Evolutionary conservation across 1,140 invertebrate species (phyloP).

Genomic region (Hyposmocoma kahamanoa): DNA sequence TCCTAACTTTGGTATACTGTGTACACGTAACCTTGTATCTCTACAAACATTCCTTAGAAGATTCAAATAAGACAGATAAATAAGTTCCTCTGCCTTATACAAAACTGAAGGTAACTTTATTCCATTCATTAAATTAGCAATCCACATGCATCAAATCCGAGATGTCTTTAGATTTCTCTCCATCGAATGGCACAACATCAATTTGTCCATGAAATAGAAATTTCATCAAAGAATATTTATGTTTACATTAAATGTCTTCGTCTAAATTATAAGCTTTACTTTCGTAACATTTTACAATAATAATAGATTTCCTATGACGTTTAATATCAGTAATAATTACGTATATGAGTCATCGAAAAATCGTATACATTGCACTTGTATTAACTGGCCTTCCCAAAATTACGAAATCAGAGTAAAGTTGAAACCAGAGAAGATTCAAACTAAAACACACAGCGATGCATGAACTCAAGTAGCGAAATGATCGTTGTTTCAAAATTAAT

Average conservation of each 20-base stretch:
- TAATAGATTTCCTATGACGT: conserved; percentile 59
- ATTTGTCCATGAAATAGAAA: conserved; percentile 21
- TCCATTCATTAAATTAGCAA: conserved; percentile 36
- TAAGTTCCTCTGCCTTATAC: conserved; percentile 42
- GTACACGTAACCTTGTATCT: conserved; percentile 43
- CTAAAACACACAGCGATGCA: conserved; percentile 20
- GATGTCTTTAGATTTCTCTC: conserved; percentile 29
- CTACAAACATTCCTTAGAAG: conserved; percentile 39
- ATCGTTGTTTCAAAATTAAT: conserved; percentile 55
- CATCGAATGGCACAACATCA: conserved; percentile 35
- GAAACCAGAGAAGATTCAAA: background rate
- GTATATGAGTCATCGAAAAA: conserved; percentile 71
- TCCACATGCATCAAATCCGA: conserved; percentile 13
- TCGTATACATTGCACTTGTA: conserved; percentile 73
- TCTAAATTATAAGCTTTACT: conserved; percentile 46
- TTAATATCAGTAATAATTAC: conserved; percentile 69
- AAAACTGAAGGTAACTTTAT: conserved; percentile 62
- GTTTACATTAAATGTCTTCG: conserved; percentile 13
- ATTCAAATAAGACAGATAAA: conserved; percentile 42
- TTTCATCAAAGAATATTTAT: conserved; percentile 23
- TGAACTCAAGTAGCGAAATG: conserved; percentile 40
- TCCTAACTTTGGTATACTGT: conserved; percentile 72
- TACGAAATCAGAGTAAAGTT: conserved; percentile 27
- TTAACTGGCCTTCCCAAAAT: conserved; percentile 63
- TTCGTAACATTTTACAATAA: conserved; percentile 61